phyloP scores from a whole-genome alignment of 2,113 vertebrate genomes.

The Hassar affinis region DNA sequence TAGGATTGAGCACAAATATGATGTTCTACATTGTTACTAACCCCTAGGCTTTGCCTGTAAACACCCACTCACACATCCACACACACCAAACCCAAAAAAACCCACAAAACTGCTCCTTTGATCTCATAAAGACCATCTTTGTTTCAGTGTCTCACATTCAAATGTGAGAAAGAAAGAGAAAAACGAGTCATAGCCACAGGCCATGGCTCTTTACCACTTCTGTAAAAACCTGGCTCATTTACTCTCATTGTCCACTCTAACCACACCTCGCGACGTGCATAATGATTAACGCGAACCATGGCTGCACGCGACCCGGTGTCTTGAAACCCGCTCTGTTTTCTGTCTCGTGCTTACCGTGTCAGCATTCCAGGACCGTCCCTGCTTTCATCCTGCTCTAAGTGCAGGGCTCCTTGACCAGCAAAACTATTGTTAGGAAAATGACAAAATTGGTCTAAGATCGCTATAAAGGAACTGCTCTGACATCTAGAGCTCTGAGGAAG shows the following conservation, averaged over 20 bases:
- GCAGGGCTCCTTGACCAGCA: neutral
- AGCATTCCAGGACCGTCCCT: neutral
- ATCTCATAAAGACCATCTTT: conserved; percentile 23
- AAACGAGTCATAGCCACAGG: conserved; percentile 14
- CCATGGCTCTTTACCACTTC: neutral
- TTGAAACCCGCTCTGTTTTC: neutral
- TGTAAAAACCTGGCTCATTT: conserved; percentile 23
- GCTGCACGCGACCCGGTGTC: conserved; percentile 1
- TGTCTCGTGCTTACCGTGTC: neutral
- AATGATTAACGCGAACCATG: conserved; percentile 19
- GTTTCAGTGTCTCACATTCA: conserved; percentile 14
- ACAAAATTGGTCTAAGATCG: conserved; percentile 20
- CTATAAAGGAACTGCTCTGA: neutral
- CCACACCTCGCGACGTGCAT: conserved; percentile 4
- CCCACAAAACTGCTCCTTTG: neutral
- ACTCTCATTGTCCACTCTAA: neutral
- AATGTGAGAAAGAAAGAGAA: conserved; percentile 10
- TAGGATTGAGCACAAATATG: neutral
- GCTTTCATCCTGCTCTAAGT: conserved; percentile 2
- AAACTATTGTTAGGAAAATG: conserved; percentile 12
- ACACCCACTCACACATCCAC: neutral
- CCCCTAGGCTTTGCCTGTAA: neutral
- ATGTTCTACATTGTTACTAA: neutral
- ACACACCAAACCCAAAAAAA: neutral
- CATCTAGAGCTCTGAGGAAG: conserved; percentile 12